A percentile compares a stretch with the other conserved stretches of the same genome.
phyloP scores from a whole-genome alignment of 1,140 invertebrate genomes.

The Scaptodrosophila lebanonensis region DNA sequence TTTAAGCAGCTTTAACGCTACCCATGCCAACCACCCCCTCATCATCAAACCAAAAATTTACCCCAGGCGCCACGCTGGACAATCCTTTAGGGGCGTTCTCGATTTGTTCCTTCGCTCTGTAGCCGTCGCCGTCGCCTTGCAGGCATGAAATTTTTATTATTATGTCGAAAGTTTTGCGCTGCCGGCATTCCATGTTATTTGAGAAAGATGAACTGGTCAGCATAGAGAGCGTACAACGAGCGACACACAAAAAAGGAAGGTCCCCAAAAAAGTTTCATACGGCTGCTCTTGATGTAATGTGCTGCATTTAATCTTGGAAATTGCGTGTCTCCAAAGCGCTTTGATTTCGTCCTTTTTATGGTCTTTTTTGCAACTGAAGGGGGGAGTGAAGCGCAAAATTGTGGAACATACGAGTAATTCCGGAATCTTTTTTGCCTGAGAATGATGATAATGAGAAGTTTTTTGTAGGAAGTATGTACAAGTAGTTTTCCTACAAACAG shows the following conservation, averaged over 20 bases:
- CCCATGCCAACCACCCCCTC: not conserved
- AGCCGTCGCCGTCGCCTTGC: slow-evolving; percentile 7
- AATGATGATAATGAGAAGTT: too few relatives aligned
- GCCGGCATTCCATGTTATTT: slow-evolving; percentile 33
- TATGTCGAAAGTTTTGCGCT: slow-evolving; percentile 57
- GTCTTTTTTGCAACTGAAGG: slow-evolving; percentile 43
- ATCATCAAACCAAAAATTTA: slow-evolving; percentile 1
- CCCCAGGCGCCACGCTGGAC: slow-evolving; percentile 12
- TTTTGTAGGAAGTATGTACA: too few relatives aligned
- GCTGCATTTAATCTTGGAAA: slow-evolving; percentile 63
- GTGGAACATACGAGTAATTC: slow-evolving; percentile 72
- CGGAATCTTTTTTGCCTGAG: too few relatives aligned
- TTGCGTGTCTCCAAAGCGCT: slow-evolving; percentile 50
- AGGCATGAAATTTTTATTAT: slow-evolving; percentile 71
- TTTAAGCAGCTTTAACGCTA: slow-evolving; percentile 66
- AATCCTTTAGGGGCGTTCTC: not conserved
- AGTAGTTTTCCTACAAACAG: too few relatives aligned
- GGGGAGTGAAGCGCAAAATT: slow-evolving; percentile 32
- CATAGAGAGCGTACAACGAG: slow-evolving; percentile 13
- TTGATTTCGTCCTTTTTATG: slow-evolving; percentile 33
- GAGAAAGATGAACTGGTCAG: slow-evolving; percentile 62
- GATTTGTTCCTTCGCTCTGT: too few relatives aligned
- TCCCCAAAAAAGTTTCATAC: slow-evolving; percentile 3
- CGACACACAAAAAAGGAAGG: not conserved
- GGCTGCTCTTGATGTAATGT: slow-evolving; percentile 52